phyloP scores from a whole-genome alignment of 2,113 vertebrate species.

The Progne subis region DNA sequence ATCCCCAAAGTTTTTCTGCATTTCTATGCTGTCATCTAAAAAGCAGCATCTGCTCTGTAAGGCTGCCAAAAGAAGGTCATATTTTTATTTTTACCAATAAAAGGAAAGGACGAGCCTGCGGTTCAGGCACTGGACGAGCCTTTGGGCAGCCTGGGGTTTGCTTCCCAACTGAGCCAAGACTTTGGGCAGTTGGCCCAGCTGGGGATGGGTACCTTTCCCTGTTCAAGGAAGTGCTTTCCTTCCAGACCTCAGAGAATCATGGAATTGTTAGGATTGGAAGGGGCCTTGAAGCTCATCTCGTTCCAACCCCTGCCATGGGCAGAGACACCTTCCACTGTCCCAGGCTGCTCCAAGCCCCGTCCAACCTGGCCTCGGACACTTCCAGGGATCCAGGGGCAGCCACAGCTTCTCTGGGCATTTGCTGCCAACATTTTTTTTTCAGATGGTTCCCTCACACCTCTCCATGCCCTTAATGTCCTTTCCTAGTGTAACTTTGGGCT shows the following conservation, averaged over 20 bases:
- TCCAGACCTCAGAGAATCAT: neutral
- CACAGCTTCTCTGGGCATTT: neutral
- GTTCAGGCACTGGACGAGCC: constrained; percentile 30
- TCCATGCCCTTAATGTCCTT: neutral
- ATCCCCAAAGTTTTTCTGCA: constrained; percentile 70
- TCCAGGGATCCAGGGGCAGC: neutral
- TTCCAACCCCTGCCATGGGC: neutral
- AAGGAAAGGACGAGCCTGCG: constrained; percentile 36
- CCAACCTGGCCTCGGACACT: neutral
- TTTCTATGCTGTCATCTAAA: constrained; percentile 74
- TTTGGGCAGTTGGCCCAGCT: neutral
- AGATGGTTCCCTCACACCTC: neutral
- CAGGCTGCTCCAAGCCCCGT: rapidly evolving
- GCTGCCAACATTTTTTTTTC: neutral
- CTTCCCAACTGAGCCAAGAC: neutral
- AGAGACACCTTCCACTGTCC: neutral
- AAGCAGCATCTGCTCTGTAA: constrained; percentile 75
- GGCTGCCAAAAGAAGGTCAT: constrained; percentile 73
- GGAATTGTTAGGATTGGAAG: neutral
- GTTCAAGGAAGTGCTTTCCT: neutral
- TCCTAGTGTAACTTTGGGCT: neutral
- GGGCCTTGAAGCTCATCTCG: neutral
- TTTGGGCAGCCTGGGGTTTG: neutral
- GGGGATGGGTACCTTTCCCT: neutral
- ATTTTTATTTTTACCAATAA: constrained; percentile 78